These are phyloP conservation scores for Yasuhikotakia modesta DNA, from an alignment of 2,797 vertebrate species.

Conservation along the genomic window DNA sequence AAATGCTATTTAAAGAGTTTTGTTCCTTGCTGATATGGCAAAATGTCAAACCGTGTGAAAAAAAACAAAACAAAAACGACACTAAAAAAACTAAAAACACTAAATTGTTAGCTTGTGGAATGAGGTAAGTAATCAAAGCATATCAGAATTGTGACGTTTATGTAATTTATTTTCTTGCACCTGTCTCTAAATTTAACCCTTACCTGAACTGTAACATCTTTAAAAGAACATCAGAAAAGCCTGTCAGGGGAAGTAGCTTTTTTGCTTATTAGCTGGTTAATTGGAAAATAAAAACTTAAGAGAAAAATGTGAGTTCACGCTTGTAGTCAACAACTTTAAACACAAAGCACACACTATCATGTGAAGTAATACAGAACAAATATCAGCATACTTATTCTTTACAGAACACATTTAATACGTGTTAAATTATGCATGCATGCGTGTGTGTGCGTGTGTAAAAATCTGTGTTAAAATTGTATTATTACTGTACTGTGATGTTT, in stretches of 20 bases:
- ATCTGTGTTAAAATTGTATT: not conserved
- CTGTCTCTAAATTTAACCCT: slow-evolving; percentile 7
- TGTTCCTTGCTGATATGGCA: not conserved
- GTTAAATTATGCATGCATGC: not conserved
- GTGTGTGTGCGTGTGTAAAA: too few species aligned
- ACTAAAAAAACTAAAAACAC: too few species aligned
- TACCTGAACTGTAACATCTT: not conserved
- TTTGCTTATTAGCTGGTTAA: slow-evolving; percentile 15
- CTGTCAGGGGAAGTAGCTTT: not conserved
- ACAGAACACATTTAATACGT: not conserved
- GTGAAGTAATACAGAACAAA: not conserved
- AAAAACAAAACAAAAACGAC: too few species aligned
- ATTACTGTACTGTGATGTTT: not conserved
- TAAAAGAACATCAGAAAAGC: not conserved
- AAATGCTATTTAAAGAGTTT: too few species aligned
- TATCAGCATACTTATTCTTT: not conserved
- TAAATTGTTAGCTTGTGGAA: not conserved
- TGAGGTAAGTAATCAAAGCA: not conserved
- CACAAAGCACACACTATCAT: not conserved
- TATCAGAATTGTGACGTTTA: not conserved
- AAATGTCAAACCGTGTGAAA: not conserved
- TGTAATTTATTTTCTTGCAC: slow-evolving; percentile 18
- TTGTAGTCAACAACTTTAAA: slow-evolving; percentile 7
- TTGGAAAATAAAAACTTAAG: not conserved
- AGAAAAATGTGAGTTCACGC: not conserved